Percentiles rank a stretch among this genome's conserved stretches.
These are phyloP conservation scores for Cuniculus paca DNA, from an alignment of 2,797 vertebrate species.

Conservation along the genomic window DNA sequence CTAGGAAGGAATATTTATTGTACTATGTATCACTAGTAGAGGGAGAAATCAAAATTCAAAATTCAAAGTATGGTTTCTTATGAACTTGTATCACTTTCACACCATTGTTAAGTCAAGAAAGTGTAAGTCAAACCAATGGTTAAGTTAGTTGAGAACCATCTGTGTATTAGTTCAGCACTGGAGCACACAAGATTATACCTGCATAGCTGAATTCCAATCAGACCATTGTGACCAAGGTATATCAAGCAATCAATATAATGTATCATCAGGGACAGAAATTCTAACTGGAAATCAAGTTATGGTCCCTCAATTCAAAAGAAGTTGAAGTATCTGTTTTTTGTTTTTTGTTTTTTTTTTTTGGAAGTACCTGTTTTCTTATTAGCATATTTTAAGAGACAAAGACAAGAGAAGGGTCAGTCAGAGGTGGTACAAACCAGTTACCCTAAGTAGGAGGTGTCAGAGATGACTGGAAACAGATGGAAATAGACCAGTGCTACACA, in stretches of 20 bases:
- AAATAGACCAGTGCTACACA: slow-evolving; percentile 33
- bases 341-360: no score
- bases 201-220: neutral
- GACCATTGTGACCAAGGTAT: neutral
- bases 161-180: neutral
- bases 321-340: neutral
- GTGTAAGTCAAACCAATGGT: neutral
- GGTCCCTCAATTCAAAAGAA: slow-evolving; percentile 46
- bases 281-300: slow-evolving; percentile 54
- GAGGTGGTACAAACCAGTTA: slow-evolving; percentile 46
- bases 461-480: neutral
- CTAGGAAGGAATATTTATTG: neutral
- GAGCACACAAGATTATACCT: neutral
- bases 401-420: slow-evolving; percentile 3
- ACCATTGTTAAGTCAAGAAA: neutral
- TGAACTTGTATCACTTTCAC: neutral
- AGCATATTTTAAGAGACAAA: slow-evolving; percentile 62
- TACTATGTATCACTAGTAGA: neutral
- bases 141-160: neutral
- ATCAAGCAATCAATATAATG: neutral
- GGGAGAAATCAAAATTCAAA: slow-evolving; percentile 46
- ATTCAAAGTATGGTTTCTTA: neutral
- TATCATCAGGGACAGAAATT: neutral
- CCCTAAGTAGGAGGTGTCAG: slow-evolving; percentile 10
- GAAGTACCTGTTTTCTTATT: neutral